Conservation (phyloP, 2,888 invertebrate genomes). For the Spialia ferax region DNA sequence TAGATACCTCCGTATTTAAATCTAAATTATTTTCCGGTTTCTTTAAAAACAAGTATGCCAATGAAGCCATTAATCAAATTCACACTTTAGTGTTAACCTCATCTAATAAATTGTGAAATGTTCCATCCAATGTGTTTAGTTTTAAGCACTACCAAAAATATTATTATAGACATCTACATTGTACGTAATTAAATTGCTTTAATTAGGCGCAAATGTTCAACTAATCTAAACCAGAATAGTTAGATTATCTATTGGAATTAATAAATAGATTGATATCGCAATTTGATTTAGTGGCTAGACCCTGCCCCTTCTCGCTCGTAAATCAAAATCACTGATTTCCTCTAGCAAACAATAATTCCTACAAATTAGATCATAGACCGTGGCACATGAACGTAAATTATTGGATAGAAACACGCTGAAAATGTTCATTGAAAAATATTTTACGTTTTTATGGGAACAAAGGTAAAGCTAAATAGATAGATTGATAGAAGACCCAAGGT, state of each 20-base stretch:
- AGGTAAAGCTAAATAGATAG: no score
- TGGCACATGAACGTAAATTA: slow-evolving; percentile 28
- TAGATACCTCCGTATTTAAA: no score
- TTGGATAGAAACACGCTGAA: no score
- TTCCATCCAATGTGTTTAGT: no score
- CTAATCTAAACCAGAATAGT: slow-evolving; percentile 25
- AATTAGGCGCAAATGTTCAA: slow-evolving; percentile 14
- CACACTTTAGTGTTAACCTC: background rate
- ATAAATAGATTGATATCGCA: slow-evolving; percentile 55
- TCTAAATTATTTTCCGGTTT: background rate
- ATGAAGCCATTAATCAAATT: background rate
- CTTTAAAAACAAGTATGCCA: background rate
- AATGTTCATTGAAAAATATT: no score
- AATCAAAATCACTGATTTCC: slow-evolving; percentile 54
- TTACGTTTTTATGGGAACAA: no score
- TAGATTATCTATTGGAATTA: slow-evolving; percentile 44
- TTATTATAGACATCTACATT: no score
- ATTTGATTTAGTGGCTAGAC: slow-evolving; percentile 53
- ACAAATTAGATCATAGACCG: slow-evolving; percentile 49
- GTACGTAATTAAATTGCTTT: background rate
- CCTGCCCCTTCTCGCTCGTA: slow-evolving; percentile 43
- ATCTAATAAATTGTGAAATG: no score
- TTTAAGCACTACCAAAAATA: no score
- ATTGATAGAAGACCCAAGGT: no score
- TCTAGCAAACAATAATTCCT: slow-evolving; percentile 54